These are phyloP conservation scores for Drosophila serrata DNA, from an alignment of 1,140 invertebrate genomes.

Conservation along the genomic window DNA sequence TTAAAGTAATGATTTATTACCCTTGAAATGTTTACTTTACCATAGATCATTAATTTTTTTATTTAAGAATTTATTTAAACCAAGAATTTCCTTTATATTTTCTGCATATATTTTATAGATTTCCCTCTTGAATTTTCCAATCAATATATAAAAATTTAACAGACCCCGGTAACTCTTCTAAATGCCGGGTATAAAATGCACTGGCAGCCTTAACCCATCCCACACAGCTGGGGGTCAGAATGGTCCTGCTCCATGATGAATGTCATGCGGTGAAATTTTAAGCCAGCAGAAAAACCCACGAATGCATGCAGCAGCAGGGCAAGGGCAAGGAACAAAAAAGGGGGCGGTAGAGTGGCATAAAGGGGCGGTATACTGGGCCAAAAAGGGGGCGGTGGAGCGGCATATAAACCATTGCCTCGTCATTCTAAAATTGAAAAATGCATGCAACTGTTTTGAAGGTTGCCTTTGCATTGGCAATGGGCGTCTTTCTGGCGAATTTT, in stretches of 20 bases:
- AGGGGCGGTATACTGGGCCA: not conserved
- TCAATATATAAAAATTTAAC: not conserved
- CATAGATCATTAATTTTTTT: no score
- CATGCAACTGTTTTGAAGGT: constrained; percentile 82
- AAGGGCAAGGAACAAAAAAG: not conserved
- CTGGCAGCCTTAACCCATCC: constrained; percentile 40
- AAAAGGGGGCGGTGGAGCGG: constrained; percentile 4
- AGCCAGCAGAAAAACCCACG: constrained; percentile 59
- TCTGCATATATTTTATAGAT: no score
- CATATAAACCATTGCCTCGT: constrained; percentile 57
- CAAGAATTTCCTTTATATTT: not conserved
- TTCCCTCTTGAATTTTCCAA: not conserved
- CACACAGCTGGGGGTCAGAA: constrained; percentile 51
- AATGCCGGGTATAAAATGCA: constrained; percentile 21
- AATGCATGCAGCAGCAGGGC: constrained; percentile 14
- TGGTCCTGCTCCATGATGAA: constrained; percentile 63
- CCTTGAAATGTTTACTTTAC: no score
- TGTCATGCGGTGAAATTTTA: constrained; percentile 83
- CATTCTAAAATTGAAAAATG: constrained; percentile 77
- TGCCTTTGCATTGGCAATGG: constrained; percentile 53
- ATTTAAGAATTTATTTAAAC: not conserved
- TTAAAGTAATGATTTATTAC: no score
- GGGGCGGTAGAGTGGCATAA: constrained; percentile 2
- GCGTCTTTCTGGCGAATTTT: constrained; percentile 45
- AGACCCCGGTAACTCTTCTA: not conserved